Evolutionary conservation across 2,797 vertebrate species (phyloP).

Genomic region (Poecilia picta): DNA sequence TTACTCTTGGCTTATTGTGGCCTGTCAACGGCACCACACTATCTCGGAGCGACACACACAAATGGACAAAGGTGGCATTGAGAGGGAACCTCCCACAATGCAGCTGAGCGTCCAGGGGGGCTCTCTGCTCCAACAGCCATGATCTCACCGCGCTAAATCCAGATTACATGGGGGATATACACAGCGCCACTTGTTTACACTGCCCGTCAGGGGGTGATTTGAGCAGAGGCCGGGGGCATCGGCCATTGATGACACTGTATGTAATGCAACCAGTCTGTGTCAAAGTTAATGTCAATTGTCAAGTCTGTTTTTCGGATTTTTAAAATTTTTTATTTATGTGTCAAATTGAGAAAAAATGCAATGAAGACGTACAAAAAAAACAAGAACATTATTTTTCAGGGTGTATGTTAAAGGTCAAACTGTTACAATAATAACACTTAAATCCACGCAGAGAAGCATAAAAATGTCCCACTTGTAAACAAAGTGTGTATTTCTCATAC

Average conservation of each 20-base stretch:
- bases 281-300: conserved; percentile 14
- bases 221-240: not conserved
- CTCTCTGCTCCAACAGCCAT: conserved; percentile 71
- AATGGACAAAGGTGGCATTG: conserved; percentile 84
- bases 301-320: not conserved
- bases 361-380: too few species aligned
- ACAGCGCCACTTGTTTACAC: conserved; percentile 84
- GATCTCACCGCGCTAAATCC: conserved; percentile 85
- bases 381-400: not conserved
- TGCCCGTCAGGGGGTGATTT: conserved; percentile 64
- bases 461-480: not conserved
- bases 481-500: not conserved
- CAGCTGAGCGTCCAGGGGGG: conserved; percentile 76
- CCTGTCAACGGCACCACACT: conserved; percentile 73
- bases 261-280: not conserved
- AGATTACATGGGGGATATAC: conserved; percentile 90
- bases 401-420: not conserved
- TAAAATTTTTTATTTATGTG: not conserved
- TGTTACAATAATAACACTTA: not conserved
- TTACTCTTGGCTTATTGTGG: conserved; percentile 79
- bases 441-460: not conserved
- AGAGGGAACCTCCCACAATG: conserved; percentile 85
- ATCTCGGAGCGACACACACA: conserved; percentile 48
- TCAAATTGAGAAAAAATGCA: not conserved
- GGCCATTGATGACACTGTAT: conserved; percentile 16